Evolutionary conservation across 2,888 invertebrate species (phyloP).

Genomic region (Eupithecia exiguata): DNA sequence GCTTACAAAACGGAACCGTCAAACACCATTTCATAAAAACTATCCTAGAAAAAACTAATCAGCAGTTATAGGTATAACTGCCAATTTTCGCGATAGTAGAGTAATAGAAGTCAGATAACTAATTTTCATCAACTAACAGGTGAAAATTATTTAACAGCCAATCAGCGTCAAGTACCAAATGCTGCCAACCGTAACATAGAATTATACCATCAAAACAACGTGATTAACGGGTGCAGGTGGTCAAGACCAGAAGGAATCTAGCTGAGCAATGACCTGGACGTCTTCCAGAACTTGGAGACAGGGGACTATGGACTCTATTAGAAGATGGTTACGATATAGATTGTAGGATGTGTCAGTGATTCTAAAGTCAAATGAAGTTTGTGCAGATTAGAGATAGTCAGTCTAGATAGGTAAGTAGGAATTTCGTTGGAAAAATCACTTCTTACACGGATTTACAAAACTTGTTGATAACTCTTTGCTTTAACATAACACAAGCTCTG

Average conservation of each 20-base stretch:
- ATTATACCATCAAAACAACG: conserved; percentile 43
- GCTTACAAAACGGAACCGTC: too few relatives aligned
- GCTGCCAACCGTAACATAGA: conserved; percentile 16
- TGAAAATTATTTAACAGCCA: not conserved
- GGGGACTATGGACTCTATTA: conserved; percentile 37
- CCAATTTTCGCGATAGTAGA: too few relatives aligned
- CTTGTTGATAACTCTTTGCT: not conserved
- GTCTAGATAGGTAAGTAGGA: conserved; percentile 1
- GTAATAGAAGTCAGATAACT: not conserved
- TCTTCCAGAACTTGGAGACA: conserved; percentile 54
- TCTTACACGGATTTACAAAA: not conserved
- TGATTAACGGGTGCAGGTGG: conserved; percentile 65
- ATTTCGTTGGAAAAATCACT: not conserved
- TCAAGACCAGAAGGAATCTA: conserved; percentile 66
- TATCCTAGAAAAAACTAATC: too few relatives aligned
- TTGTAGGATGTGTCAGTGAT: not conserved
- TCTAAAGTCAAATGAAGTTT: not conserved
- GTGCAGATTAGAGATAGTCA: not conserved
- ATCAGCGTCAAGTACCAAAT: conserved; percentile 26
- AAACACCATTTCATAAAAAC: too few relatives aligned
- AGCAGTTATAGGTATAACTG: too few relatives aligned
- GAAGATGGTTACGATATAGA: not conserved
- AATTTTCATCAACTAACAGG: not conserved
- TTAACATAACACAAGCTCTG: too few relatives aligned
- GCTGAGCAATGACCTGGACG: conserved; percentile 68